Percentiles rank a stretch among this genome's conserved stretches.
Conservation (phyloP, 2,797 vertebrate genomes). For the Centropyge bicolor region DNA sequence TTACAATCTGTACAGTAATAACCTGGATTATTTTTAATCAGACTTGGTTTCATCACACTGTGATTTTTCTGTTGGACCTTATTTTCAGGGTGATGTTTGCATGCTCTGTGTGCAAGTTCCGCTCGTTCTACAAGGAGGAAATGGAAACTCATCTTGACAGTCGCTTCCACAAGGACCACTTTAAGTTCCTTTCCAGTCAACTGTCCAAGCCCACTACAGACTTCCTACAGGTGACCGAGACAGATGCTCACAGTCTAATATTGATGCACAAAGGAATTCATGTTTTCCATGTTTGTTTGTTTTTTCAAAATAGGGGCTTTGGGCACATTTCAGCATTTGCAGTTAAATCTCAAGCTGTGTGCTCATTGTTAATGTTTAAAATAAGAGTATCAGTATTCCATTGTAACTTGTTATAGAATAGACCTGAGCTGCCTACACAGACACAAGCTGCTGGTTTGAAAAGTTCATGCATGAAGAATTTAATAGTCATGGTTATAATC, state of each 20-base stretch:
- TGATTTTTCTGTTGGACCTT: background rate
- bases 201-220: constrained; percentile 93
- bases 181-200: constrained; percentile 91
- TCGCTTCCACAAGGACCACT: constrained; percentile 95
- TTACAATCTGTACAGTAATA: background rate
- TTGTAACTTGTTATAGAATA: background rate
- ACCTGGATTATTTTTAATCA: background rate
- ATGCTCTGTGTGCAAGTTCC: constrained; percentile 95
- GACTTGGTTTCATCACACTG: background rate
- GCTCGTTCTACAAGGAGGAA: constrained; percentile 95
- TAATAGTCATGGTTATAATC: background rate
- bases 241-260: too few species aligned
- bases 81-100: constrained; percentile 91
- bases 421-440: background rate
- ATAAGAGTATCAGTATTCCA: background rate
- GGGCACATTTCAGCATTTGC: too few species aligned
- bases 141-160: constrained; percentile 93
- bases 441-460: background rate
- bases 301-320: background rate
- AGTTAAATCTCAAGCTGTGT: background rate
- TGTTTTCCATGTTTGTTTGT: background rate
- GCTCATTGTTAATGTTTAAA: background rate
- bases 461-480: background rate
- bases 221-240: constrained; percentile 89
- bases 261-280: background rate